Evolutionary conservation across 2,797 vertebrate species (phyloP).

Genomic region (Pantherophis vulpinus): DNA sequence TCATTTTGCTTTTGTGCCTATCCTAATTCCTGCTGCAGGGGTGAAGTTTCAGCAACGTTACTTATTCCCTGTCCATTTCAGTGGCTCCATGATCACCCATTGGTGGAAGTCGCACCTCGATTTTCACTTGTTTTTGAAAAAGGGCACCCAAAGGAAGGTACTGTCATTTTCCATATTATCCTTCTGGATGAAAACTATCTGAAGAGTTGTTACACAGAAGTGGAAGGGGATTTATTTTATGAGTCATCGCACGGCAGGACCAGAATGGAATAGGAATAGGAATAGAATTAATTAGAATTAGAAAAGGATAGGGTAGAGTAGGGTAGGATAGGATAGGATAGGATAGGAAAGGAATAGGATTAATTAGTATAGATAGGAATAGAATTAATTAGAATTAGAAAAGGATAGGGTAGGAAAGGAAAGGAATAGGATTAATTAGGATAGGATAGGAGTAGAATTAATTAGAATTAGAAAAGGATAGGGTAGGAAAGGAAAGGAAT

Average conservation of each 20-base stretch:
- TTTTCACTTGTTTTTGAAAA: conserved; percentile 85
- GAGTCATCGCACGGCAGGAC: background rate
- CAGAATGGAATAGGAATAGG: background rate
- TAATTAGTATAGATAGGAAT: too few relatives aligned
- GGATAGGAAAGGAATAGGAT: too few relatives aligned
- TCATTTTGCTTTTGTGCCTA: background rate
- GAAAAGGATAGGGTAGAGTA: too few relatives aligned
- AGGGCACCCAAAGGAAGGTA: conserved; percentile 86
- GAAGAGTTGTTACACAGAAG: background rate
- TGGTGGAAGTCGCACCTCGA: conserved; percentile 83
- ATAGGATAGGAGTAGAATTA: too few relatives aligned
- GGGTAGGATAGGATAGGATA: too few relatives aligned
- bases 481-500: too few relatives aligned
- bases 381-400: too few relatives aligned
- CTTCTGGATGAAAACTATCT: background rate
- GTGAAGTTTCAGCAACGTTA: conserved; percentile 85
- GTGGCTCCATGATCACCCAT: conserved; percentile 70
- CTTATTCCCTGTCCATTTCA: conserved; percentile 83
- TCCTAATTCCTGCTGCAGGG: conserved; percentile 69
- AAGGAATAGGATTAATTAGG: too few relatives aligned
- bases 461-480: too few relatives aligned
- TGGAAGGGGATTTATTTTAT: background rate
- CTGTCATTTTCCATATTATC: background rate
- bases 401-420: too few relatives aligned
- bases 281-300: too few relatives aligned